Base-by-base conservation (phyloP, 2,888 invertebrate genomes). In the Charanyca ferruginea region DNA sequence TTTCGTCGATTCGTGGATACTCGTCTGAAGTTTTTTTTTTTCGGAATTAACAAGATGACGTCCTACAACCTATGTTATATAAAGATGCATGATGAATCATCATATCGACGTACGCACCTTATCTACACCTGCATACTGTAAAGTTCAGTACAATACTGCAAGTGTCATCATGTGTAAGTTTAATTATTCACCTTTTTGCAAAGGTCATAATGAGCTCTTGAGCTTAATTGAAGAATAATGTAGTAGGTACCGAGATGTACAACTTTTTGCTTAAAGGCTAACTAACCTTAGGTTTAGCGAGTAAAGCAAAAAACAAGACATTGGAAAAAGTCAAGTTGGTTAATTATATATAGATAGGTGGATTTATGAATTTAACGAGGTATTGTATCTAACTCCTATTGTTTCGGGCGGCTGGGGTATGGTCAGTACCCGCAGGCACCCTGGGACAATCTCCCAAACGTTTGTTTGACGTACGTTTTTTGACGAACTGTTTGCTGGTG, bases 201-300 rank as follows among this genome's bases (percentile, higher is more conserved):
- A 75, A 74, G 80, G 77, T 79, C 66, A 64, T 52, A 65, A 65
- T 66, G 59, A 68, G 70, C 25, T 81, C 66, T 67, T 79, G 61
- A 45, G 62, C 67, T 71, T 80, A 77, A 77, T 80, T 74, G 71
- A 80, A 74, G 57, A 72, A 80, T 77, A 80, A 77, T 75, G 51
- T 63, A 76, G 54, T 38, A 16, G 38, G 16, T 38, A 38, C 38
- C 38, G 45, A 69, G 48, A 35, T 48, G 44, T 54, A 32, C 35
- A 48, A 55, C 28, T 73, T 73, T 79, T 79, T 76, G 73, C 76
- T 55, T 23, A 45, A 54, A 71, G 48, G 28, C 62, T 72, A 66
- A 64, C 32, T 70, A 41, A 68, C 22, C 13, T 53, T 22, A 49
- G 47, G 55, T 67, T 67, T 62, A 64, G 57, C 35, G 57, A 44